Evolutionary conservation across 2,888 invertebrate species (phyloP).

Genomic region (Oegoconia quadripuncta): DNA sequence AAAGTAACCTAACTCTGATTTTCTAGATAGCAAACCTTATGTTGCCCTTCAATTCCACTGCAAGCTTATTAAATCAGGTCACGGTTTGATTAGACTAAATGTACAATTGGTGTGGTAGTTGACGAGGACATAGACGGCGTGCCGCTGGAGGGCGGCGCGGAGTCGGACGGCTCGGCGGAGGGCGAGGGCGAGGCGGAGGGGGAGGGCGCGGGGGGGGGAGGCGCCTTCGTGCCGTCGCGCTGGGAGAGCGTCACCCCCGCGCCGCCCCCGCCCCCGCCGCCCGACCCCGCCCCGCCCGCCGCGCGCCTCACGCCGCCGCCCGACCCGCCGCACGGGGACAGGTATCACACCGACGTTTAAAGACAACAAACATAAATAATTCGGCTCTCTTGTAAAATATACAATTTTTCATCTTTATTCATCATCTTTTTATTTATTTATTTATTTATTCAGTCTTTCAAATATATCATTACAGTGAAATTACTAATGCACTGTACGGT

Average conservation of each 20-base stretch:
- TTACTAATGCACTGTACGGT: too few relatives aligned
- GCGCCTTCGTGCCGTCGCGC: conserved; percentile 92
- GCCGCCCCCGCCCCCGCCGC: conserved; percentile 43
- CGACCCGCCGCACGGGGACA: conserved; percentile 25
- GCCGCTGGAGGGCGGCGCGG: conserved; percentile 80
- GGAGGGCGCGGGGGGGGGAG: conserved; percentile 78
- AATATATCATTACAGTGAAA: too few relatives aligned
- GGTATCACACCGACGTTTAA: neutral
- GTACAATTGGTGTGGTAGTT: conserved; percentile 52
- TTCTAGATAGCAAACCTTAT: too few relatives aligned
- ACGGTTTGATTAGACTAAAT: neutral
- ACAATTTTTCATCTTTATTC: too few relatives aligned
- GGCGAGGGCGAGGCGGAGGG: conserved; percentile 45
- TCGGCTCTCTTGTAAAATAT: too few relatives aligned
- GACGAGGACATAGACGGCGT: conserved; percentile 88
- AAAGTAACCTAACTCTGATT: too few relatives aligned
- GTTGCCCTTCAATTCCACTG: too few relatives aligned
- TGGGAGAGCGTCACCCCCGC: conserved; percentile 96
- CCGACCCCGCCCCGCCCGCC: conserved; percentile 73
- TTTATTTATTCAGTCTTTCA: too few relatives aligned
- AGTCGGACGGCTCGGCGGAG: conserved; percentile 42
- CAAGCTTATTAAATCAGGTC: too few relatives aligned
- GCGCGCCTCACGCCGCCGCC: conserved; percentile 21
- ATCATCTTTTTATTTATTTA: too few relatives aligned
- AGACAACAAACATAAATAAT: too few relatives aligned